These are phyloP conservation scores for Alectoris magna DNA, from an alignment of 2,797 vertebrate species.

Conservation along the genomic window DNA sequence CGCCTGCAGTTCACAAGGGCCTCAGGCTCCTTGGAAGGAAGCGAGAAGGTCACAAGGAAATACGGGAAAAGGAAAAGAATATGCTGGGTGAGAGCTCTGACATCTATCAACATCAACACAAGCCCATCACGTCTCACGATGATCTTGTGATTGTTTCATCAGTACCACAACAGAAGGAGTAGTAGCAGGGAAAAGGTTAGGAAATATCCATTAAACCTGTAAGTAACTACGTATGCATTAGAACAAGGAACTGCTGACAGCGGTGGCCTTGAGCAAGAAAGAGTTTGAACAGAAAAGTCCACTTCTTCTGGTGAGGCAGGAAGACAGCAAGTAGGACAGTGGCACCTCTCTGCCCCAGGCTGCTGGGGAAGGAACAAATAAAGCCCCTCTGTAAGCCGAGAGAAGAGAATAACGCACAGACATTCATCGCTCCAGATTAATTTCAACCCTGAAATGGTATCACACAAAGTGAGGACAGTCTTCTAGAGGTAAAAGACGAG, in stretches of 20 bases:
- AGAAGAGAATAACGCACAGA: neutral
- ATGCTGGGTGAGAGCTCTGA: conserved; percentile 1
- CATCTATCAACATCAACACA: neutral
- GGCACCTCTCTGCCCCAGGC: neutral
- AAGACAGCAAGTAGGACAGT: neutral
- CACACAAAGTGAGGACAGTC: neutral
- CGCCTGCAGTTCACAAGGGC: neutral
- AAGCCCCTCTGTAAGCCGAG: neutral
- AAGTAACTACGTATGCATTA: neutral
- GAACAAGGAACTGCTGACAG: neutral
- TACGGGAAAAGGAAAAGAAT: neutral
- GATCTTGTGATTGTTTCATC: neutral
- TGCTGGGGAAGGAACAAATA: neutral
- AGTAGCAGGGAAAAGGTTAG: neutral
- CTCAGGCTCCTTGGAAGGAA: neutral
- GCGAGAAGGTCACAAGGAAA: neutral
- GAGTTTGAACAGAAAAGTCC: neutral
- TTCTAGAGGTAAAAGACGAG: neutral
- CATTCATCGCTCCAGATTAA: neutral
- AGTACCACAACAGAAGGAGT: neutral
- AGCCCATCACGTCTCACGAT: neutral
- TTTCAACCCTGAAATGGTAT: neutral
- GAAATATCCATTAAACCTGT: neutral
- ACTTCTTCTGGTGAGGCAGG: neutral
- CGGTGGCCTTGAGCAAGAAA: neutral